Evolutionary conservation across 2,888 invertebrate species (phyloP).

Genomic region (Tromatobia lineatoria): DNA sequence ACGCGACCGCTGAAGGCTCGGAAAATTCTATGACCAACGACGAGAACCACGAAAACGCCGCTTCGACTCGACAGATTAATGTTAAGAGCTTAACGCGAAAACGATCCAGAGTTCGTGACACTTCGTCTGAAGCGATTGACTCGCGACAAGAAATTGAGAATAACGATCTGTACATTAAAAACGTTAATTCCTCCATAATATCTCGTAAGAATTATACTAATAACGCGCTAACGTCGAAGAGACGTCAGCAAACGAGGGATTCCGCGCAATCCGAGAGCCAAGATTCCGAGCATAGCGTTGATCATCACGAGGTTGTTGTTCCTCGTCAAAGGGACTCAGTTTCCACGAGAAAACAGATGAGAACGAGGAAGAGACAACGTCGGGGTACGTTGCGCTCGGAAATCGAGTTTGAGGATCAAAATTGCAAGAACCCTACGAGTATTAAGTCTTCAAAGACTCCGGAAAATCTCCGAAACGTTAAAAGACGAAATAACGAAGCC

Average conservation of each 20-base stretch:
- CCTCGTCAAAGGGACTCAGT: slow-evolving; percentile 68
- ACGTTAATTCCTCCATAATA: slow-evolving; percentile 72
- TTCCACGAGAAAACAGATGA: slow-evolving; percentile 41
- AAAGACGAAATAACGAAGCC: slow-evolving; percentile 63
- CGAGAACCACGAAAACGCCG: slow-evolving; percentile 77
- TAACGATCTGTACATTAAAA: slow-evolving; percentile 75
- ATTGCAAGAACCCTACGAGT: slow-evolving; percentile 72
- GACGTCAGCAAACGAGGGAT: slow-evolving; percentile 48
- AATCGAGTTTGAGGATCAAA: slow-evolving; percentile 76
- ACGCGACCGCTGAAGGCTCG: slow-evolving; percentile 15
- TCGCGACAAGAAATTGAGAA: slow-evolving; percentile 74
- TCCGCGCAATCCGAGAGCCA: slow-evolving; percentile 50
- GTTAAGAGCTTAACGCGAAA: slow-evolving; percentile 70
- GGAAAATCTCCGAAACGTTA: slow-evolving; percentile 55
- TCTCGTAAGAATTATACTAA: slow-evolving; percentile 72
- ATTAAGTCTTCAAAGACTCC: slow-evolving; percentile 32
- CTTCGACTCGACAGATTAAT: slow-evolving; percentile 62
- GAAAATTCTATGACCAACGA: slow-evolving; percentile 76
- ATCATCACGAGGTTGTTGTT: slow-evolving; percentile 49
- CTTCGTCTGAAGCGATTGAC: slow-evolving; percentile 73
- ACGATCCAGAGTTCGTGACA: slow-evolving; percentile 70
- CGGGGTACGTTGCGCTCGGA: slow-evolving; percentile 66
- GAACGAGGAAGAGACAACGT: slow-evolving; percentile 73
- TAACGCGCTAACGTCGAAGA: slow-evolving; percentile 56
- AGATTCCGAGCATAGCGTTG: slow-evolving; percentile 53